phyloP scores from a whole-genome alignment of 1,140 invertebrate genomes.

The Theocolax elegans region DNA sequence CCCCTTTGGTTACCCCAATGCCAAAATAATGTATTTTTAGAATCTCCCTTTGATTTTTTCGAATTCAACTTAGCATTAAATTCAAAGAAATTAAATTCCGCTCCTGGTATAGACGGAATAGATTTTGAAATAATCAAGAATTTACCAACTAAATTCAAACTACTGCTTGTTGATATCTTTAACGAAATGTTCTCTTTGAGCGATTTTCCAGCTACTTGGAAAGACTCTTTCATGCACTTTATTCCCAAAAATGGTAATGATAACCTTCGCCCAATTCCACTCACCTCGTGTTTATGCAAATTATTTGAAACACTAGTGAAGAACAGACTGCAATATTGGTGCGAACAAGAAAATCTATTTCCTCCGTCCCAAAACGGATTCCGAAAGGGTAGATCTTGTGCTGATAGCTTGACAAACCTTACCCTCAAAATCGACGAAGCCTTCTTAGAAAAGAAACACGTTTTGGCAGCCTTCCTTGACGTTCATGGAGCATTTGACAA shows the following conservation, averaged over 20 bases:
- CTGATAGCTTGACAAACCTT: neutral
- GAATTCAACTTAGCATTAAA: neutral
- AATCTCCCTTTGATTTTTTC: neutral
- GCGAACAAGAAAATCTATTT: neutral
- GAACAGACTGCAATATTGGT: neutral
- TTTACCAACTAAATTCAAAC: neutral
- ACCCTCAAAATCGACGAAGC: neutral
- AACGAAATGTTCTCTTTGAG: neutral
- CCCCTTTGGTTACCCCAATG: neutral
- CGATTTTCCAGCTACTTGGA: neutral
- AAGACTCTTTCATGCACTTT: slow-evolving; percentile 1
- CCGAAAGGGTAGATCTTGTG: neutral
- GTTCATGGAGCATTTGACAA: slow-evolving; percentile 14
- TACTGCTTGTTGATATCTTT: neutral
- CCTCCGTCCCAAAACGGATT: neutral
- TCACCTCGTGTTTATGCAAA: neutral
- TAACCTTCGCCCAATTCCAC: neutral
- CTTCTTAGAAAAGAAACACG: neutral
- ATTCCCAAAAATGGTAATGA: neutral
- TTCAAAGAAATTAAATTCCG: neutral
- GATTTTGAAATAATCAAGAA: neutral
- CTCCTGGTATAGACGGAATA: neutral
- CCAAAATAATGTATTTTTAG: neutral
- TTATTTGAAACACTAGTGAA: neutral
- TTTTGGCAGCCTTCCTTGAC: slow-evolving; percentile 2